phyloP scores from a whole-genome alignment of 1,140 invertebrate genomes.

The Pseudomyrmex concolor region DNA sequence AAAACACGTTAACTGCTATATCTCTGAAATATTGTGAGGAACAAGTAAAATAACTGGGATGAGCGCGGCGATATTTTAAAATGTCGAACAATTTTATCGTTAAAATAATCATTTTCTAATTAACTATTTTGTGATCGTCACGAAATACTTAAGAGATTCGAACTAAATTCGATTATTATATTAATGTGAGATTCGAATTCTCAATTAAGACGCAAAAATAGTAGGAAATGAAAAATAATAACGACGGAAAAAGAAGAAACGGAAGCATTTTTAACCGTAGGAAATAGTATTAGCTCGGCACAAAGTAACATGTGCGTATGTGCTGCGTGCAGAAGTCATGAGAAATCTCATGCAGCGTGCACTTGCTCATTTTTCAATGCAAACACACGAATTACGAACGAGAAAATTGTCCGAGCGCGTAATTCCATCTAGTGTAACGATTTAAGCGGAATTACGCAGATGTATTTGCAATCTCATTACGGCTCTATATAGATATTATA shows the following conservation, averaged over 20 bases:
- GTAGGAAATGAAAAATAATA: slow-evolving; percentile 31
- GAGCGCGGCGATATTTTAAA: too few species aligned
- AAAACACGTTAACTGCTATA: slow-evolving; percentile 53
- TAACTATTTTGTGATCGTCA: neutral
- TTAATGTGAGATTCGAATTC: slow-evolving; percentile 10
- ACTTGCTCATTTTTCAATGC: slow-evolving; percentile 58
- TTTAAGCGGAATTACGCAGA: slow-evolving; percentile 41
- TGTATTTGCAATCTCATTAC: slow-evolving; percentile 37
- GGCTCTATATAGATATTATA: neutral
- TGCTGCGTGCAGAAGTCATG: slow-evolving; percentile 44
- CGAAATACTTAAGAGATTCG: too few species aligned
- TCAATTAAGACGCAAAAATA: slow-evolving; percentile 34
- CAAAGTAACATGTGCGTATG: slow-evolving; percentile 38
- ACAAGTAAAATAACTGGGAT: neutral
- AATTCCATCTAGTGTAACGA: slow-evolving; percentile 21
- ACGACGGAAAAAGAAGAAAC: slow-evolving; percentile 31
- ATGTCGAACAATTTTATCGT: too few species aligned
- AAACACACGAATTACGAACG: slow-evolving; percentile 57
- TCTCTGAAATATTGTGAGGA: slow-evolving; percentile 24
- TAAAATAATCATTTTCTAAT: too few species aligned
- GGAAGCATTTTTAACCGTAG: slow-evolving; percentile 49
- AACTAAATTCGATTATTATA: slow-evolving; percentile 6
- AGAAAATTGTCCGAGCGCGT: slow-evolving; percentile 42
- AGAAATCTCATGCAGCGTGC: slow-evolving; percentile 57
- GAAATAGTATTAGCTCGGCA: slow-evolving; percentile 51